Conservation (phyloP, 2,113 vertebrate species). For the Calidris pygmaea region DNA sequence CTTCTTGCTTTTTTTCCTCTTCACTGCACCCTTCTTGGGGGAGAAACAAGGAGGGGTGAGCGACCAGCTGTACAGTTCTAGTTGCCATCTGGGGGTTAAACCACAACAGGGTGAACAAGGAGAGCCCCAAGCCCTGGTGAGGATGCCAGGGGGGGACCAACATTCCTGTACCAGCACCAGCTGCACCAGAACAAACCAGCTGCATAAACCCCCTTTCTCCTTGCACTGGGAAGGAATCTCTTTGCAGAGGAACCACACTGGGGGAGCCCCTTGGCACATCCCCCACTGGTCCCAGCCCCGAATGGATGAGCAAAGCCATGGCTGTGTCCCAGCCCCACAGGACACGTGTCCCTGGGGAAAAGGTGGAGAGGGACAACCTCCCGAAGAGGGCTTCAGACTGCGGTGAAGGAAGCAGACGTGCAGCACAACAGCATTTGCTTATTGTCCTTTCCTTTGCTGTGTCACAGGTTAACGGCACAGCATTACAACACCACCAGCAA, state of each 20-base stretch:
- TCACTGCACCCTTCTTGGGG: background rate
- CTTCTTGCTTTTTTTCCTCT: background rate
- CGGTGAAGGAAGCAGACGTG: background rate
- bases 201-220: background rate
- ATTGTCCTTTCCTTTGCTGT: background rate
- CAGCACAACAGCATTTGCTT: background rate
- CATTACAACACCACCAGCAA: background rate
- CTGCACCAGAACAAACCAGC: background rate
- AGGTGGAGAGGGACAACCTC: background rate
- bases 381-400: rapidly evolving
- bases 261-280: background rate
- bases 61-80: background rate
- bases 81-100: background rate
- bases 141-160: background rate
- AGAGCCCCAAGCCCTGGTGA: background rate
- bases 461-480: background rate
- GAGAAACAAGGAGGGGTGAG: background rate
- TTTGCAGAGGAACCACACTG: background rate
- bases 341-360: background rate
- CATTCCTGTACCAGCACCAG: no score
- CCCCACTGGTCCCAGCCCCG: background rate
- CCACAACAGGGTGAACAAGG: background rate
- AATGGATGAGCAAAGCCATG: background rate
- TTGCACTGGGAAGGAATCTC: background rate
- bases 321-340: background rate